These are phyloP conservation scores for Tribolium freemani DNA, from an alignment of 2,888 invertebrate genomes.

Conservation along the genomic window DNA sequence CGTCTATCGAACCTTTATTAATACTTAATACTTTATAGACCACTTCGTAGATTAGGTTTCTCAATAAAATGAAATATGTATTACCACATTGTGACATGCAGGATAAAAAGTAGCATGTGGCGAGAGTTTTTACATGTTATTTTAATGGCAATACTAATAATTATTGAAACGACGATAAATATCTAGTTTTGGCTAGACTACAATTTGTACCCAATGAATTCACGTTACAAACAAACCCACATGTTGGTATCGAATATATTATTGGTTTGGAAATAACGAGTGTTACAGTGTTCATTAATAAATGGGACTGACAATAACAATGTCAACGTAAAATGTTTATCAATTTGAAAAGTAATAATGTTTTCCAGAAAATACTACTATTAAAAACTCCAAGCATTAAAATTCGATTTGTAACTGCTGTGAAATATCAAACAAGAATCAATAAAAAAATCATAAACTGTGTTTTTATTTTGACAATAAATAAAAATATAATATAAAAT, in stretches of 20 bases:
- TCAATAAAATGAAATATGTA: conserved; percentile 24
- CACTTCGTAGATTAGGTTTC: conserved; percentile 29
- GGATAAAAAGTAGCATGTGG: not conserved
- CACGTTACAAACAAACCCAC: conserved; percentile 25
- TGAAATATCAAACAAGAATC: too few species aligned
- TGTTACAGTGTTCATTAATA: conserved; percentile 4
- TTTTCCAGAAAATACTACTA: not conserved
- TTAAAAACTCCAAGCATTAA: too few species aligned
- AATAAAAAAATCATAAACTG: too few species aligned
- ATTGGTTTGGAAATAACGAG: not conserved
- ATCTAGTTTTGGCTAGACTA: not conserved
- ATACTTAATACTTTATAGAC: conserved; percentile 24
- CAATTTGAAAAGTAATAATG: not conserved
- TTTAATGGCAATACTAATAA: not conserved
- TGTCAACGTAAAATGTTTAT: not conserved
- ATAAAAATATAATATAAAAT: too few species aligned
- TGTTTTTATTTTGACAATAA: too few species aligned
- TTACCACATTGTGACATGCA: conserved; percentile 3
- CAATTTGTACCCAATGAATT: not conserved
- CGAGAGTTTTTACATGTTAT: not conserved
- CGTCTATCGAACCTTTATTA: not conserved
- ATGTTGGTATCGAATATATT: conserved; percentile 13
- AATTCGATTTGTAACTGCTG: too few species aligned
- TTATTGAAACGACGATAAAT: not conserved
- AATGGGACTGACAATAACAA: not conserved